Evolutionary conservation across 1,140 invertebrate species (phyloP).

Genomic region (Aricia agestis): DNA sequence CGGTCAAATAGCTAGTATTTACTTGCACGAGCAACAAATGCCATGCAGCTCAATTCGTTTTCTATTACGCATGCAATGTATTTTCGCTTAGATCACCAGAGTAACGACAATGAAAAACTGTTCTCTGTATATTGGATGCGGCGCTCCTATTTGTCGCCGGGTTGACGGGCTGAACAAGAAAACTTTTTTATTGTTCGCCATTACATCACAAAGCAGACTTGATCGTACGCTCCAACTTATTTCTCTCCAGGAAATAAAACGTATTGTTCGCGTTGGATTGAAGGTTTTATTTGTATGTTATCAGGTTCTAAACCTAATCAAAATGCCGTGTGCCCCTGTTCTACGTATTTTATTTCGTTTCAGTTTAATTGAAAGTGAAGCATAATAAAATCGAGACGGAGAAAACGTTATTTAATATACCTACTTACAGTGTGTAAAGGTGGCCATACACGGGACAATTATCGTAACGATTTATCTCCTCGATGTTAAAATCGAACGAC

Average conservation of each 20-base stretch:
- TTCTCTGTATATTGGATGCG: conserved; percentile 2
- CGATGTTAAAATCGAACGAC: no score
- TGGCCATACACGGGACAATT: no score
- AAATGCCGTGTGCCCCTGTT: background rate
- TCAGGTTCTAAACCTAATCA: background rate
- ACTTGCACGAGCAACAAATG: background rate
- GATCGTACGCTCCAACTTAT: background rate
- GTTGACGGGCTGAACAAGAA: conserved; percentile 1
- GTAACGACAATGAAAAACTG: background rate
- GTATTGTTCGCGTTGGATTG: background rate
- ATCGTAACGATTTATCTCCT: no score
- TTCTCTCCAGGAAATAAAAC: background rate
- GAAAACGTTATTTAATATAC: background rate
- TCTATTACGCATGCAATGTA: background rate
- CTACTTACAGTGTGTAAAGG: no score
- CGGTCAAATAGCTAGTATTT: no score
- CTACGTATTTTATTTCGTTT: background rate
- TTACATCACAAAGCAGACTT: conserved; percentile 7
- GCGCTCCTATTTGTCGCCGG: conserved; percentile 5
- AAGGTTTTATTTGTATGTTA: conserved; percentile 3
- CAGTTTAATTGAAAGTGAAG: background rate
- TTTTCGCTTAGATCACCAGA: background rate
- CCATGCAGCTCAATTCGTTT: background rate
- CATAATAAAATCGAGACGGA: background rate
- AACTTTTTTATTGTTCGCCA: conserved; percentile 8